Conservation (phyloP, 2,888 invertebrate species). For the Noctua fimbriata region DNA sequence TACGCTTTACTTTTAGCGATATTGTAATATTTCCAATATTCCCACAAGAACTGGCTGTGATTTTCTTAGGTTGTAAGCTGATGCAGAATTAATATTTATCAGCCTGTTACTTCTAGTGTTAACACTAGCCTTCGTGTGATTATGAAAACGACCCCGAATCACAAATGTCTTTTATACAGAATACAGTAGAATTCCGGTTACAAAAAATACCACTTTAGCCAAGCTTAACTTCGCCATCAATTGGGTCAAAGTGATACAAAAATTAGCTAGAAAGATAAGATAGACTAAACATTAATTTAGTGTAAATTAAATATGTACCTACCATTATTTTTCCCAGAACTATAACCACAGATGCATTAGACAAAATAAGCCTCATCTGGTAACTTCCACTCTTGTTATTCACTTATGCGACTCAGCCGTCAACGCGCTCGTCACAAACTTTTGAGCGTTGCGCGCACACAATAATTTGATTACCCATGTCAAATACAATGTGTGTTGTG, state of each 20-base stretch:
- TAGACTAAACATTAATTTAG: background rate
- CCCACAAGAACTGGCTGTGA: background rate
- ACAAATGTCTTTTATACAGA: background rate
- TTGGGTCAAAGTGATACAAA: background rate
- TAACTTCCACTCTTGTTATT: constrained; percentile 5
- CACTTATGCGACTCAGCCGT: constrained; percentile 1
- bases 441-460: constrained; percentile 19
- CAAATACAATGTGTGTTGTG: constrained; percentile 21
- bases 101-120: background rate
- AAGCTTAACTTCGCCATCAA: background rate
- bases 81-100: background rate
- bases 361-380: background rate
- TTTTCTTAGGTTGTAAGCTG: background rate
- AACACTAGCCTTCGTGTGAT: background rate
- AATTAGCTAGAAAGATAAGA: background rate
- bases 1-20: background rate
- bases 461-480: constrained; percentile 40
- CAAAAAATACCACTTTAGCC: background rate
- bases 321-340: background rate
- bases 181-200: background rate
- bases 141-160: background rate
- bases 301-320: too few relatives aligned
- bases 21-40: constrained; percentile 21
- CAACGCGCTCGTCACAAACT: constrained; percentile 17
- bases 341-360: background rate